phyloP scores from a whole-genome alignment of 2,113 vertebrate genomes.

The Laticauda colubrina region DNA sequence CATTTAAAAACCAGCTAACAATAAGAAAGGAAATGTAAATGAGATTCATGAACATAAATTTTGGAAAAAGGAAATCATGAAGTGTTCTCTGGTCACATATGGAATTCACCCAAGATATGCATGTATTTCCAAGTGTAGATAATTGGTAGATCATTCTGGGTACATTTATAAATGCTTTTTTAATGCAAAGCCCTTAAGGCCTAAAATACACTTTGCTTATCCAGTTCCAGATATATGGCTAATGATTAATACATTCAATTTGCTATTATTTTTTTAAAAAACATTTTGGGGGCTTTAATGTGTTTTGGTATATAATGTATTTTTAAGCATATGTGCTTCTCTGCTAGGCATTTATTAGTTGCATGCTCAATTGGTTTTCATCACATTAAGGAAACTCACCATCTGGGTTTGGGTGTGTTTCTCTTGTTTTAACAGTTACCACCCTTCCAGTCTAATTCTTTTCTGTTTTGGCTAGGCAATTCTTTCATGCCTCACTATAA shows the following conservation, averaged over 20 bases:
- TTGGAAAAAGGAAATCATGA: neutral
- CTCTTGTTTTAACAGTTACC: conserved; percentile 19
- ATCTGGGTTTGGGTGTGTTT: conserved; percentile 4
- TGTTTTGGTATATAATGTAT: neutral
- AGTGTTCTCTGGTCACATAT: neutral
- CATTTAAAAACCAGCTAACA: neutral
- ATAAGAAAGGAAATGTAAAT: neutral
- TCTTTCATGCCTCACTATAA: conserved; percentile 35
- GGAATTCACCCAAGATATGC: neutral
- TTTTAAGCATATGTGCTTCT: neutral
- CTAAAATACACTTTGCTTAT: neutral
- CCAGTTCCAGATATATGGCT: neutral
- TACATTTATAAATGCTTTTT: neutral
- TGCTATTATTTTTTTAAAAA: neutral
- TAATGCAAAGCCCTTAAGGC: neutral
- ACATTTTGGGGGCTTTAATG: neutral
- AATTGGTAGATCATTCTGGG: neutral
- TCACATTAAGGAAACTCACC: conserved; percentile 13
- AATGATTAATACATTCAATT: neutral
- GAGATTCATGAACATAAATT: neutral
- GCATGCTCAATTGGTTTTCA: neutral
- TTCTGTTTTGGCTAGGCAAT: conserved; percentile 14
- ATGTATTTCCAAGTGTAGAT: neutral
- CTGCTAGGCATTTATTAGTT: neutral
- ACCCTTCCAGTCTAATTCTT: conserved; percentile 27